These are phyloP conservation scores for Heterochromis multidens DNA, from an alignment of 2,113 vertebrate genomes.

Conservation along the genomic window DNA sequence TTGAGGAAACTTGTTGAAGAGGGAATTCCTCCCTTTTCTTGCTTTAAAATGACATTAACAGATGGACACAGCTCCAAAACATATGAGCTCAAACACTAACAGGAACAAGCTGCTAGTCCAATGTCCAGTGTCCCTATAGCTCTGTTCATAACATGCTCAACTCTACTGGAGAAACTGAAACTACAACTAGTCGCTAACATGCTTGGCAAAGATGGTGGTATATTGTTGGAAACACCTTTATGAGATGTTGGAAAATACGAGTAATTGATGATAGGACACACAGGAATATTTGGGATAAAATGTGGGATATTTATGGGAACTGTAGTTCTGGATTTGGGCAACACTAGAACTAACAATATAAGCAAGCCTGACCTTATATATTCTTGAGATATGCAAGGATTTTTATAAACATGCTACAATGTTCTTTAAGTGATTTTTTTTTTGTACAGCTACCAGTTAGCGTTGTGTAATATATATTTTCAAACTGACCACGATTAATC, in stretches of 20 bases:
- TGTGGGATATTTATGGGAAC: neutral
- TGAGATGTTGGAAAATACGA: neutral
- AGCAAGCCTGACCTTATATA: too few relatives aligned
- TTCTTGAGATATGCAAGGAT: too few relatives aligned
- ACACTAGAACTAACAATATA: too few relatives aligned
- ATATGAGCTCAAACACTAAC: neutral
- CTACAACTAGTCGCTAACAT: neutral
- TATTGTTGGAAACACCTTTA: neutral
- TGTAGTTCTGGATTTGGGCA: neutral
- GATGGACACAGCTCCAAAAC: neutral
- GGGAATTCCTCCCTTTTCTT: constrained; percentile 64
- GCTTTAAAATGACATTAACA: constrained; percentile 23
- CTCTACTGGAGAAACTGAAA: neutral
- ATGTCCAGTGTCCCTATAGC: neutral
- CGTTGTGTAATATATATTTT: too few relatives aligned
- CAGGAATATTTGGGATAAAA: neutral
- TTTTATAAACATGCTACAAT: too few relatives aligned
- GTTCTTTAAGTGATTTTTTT: too few relatives aligned
- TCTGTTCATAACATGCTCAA: neutral
- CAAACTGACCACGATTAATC: too few relatives aligned
- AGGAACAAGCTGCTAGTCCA: neutral
- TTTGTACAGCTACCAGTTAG: too few relatives aligned
- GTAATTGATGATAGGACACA: neutral
- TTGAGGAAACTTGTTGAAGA: constrained; percentile 62
- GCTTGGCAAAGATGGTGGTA: neutral